Evolutionary conservation across 2,888 invertebrate species (phyloP), one percentile per base, ranked within the genome.

Genomic region (Dendrolimus pini): DNA sequence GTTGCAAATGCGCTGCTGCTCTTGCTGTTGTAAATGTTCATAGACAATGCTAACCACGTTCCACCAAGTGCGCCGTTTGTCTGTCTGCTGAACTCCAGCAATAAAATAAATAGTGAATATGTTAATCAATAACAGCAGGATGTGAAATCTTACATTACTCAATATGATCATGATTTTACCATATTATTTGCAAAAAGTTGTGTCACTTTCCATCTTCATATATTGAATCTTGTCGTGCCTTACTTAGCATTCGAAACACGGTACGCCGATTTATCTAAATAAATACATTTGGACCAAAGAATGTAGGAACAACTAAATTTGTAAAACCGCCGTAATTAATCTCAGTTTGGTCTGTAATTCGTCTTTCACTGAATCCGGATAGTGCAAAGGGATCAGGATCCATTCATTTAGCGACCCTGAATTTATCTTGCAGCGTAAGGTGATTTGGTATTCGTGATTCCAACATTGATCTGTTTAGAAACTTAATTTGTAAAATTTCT

Each of bases 341-440:
- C 83, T 81, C 76, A 75, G 77, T 80, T 80, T 71, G 72, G 68
- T 63, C 75, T 67, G 75, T 82, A 78, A 82, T 82, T 77, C 77
- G 71, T 79, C 77, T 80, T 73, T 70, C 68, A 72, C 70, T 61
- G 65, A 63, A 70, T 67, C 67, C 71, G 71, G 63, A 66, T 68
- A 67, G 65, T 65, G 66, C 65, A 62, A 61, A 63, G 65, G 65
- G 57, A 59, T 47, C 47, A 47, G 62, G 64, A 67, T 66, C 71
- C 74, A 76, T 77, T 75, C 69, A 72, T 79, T 73, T 71, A 65
- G 63, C 64, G 70, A 75, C 70, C 77, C 74, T 61, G 71, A 73
- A 80, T 78, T 78, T 76, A 77, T 80, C 74, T 72, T 65, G 30
- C 30, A 57, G 66, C 68, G 72, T 71, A 69, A 70, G 65, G 63